Base-by-base conservation (phyloP, 2,797 vertebrate genomes). In the Rachycentron canadum region DNA sequence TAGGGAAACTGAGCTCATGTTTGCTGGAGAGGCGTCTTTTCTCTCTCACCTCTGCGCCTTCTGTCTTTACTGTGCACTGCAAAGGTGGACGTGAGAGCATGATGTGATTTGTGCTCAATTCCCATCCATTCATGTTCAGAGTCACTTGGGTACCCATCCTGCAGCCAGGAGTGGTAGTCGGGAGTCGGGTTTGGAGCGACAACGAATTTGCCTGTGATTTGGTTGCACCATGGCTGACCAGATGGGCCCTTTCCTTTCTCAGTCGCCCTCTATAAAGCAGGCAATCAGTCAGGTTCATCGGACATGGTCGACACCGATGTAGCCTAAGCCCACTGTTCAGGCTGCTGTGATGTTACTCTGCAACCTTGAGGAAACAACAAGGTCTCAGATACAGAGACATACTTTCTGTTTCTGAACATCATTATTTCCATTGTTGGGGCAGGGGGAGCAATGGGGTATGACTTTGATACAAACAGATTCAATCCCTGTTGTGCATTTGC, bases 221-320 rank as follows among this genome's bases (percentile, higher is more conserved):
- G 60, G 77, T 60, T 0, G 7, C 68, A 81, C 49, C 2, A 28
- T 43, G 28, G 56, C 47, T 43, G 53, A 82, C 73, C 88, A 90
- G 85, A 88, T 86, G 85, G 82, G 85, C 82, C 68, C 70, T 76
- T 84, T 92, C 78, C 79, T 82, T 73, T 81, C 59, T 57, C 78
- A 72, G 92, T 92, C 92, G 82, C 88, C 86, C 91, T 81, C 82
- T 83, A 91, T 92, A 66, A 90, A 86, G 67, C 58, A 82, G 70
- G 41, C 80, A 90, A 91, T 93, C 93, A 78, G 87, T 92, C 90
- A 89, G 77, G 56, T 61, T 69, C 73, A 64, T 60, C 41, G 16
- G 66, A 71, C 68, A 21, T 7, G 1, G 68, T 73, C 19, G 49
- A 65, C 78, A 56, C 75, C 68, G 56, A 52, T 62, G 58, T 53